Evolutionary conservation across 2,888 invertebrate genomes (phyloP), one percentile per base, ranked within the genome.

Genomic region (Temnothorax ravouxi): DNA sequence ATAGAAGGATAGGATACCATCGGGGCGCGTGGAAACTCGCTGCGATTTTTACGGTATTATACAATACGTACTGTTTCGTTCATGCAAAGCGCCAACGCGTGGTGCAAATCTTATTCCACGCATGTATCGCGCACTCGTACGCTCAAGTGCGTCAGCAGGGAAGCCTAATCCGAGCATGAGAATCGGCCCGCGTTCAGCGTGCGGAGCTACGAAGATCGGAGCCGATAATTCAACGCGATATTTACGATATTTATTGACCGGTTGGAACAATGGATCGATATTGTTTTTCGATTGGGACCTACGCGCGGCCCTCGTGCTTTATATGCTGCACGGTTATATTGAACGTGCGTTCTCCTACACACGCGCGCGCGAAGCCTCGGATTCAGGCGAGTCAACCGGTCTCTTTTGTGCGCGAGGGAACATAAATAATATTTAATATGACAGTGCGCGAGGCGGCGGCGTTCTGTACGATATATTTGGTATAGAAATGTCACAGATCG

Each of bases 351-450:
- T 54, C 76, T n/a, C 69, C 44, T 71, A 67, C 50, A 79, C 47
- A 47, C 18, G 29, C 79, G 41, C 54, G 38, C 84, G 25, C 47
- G 50, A 62, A 62, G 69, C 80, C 80, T 69, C 81, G 79, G 38
- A 56, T 72, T 59, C 69, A 66, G 72, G 67, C 61, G 66, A 85
- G 84, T 69, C 86, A 86, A 79, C 87, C 88, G 85, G 88, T 88
- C 91, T 92, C 92, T 91, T 80, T 61, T 77, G 71, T 92, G 90
- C 92, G 91, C 88, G 87, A 87, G 83, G 83, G 89, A 71, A 90
- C 93, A 94, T 95, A 94, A 94, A 94, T 95, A 95, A 94, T 94
- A 94, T 94, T 94, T 94, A 94, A 94, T 94, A 94, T 94, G 94
- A 94, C 94, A 93, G 89, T 75, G 91, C 84, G 87, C 83, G 87